Conservation (phyloP, 2,113 vertebrate species). For the Ivindomyrus marchei region DNA sequence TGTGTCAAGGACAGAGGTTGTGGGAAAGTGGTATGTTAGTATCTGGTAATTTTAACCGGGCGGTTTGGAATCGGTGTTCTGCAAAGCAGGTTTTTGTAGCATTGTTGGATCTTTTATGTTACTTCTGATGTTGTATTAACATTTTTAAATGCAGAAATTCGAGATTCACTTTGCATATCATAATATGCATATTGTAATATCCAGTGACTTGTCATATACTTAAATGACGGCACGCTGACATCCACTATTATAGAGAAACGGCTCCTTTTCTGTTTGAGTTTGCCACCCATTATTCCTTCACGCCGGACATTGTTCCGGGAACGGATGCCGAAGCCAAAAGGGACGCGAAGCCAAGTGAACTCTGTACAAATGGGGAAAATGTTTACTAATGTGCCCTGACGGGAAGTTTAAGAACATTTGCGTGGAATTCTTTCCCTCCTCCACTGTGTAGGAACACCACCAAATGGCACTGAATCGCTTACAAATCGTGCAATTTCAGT, state of each 20-base stretch:
- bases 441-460: neutral
- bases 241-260: neutral
- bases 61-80: neutral
- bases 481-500: neutral
- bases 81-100: neutral
- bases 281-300: neutral
- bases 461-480: neutral
- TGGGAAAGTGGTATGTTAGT: neutral
- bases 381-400: slow-evolving; percentile 1
- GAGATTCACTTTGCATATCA: neutral
- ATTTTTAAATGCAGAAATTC: neutral
- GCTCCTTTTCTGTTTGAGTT: neutral
- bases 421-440: neutral
- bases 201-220: neutral
- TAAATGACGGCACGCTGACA: neutral
- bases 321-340: neutral
- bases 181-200: neutral
- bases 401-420: neutral
- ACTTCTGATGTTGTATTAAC: neutral
- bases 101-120: neutral
- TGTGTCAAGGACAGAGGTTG: neutral
- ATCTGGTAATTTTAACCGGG: neutral
- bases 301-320: neutral
- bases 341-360: neutral
- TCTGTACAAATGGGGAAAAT: neutral